phyloP scores from a whole-genome alignment of 1,140 invertebrate genomes.

The Drosophila paulistorum region DNA sequence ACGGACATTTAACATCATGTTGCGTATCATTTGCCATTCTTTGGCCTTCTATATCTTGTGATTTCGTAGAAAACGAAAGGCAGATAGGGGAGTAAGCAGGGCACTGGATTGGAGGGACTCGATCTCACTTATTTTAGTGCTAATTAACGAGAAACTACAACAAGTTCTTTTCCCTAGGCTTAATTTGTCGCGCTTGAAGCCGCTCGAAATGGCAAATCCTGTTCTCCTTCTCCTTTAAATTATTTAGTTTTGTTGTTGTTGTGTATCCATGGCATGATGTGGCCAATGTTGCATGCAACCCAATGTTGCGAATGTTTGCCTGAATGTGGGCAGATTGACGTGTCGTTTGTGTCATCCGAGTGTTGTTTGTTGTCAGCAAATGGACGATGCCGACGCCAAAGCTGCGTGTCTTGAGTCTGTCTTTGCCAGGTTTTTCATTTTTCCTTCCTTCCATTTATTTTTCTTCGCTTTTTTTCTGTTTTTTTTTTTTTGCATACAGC shows the following conservation, averaged over 20 bases:
- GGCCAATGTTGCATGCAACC: constrained; percentile 58
- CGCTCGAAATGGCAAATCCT: constrained; percentile 71
- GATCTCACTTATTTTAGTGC: constrained; percentile 67
- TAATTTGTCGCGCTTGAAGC: constrained; percentile 72
- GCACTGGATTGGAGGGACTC: background rate
- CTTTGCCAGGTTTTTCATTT: constrained; percentile 45
- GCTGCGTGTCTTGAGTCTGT: constrained; percentile 40
- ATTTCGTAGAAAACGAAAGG: constrained; percentile 78
- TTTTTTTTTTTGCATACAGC: constrained; percentile 55
- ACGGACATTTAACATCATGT: constrained; percentile 72
- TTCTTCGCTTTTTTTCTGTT: no score
- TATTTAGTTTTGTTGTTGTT: background rate
- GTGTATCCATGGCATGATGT: no score
- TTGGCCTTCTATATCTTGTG: constrained; percentile 38
- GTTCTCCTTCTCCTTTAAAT: constrained; percentile 33
- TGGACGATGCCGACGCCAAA: constrained; percentile 35
- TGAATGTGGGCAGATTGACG: constrained; percentile 50
- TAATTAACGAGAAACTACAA: constrained; percentile 76
- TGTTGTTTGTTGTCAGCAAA: constrained; percentile 44
- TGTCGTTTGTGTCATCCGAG: constrained; percentile 59
- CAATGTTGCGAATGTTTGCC: constrained; percentile 44
- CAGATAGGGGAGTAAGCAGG: constrained; percentile 5
- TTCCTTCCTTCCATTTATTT: background rate
- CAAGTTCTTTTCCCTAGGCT: constrained; percentile 74
- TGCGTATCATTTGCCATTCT: constrained; percentile 44